These are phyloP conservation scores for Mythimna albipuncta DNA, from an alignment of 2,888 invertebrate species.

Conservation along the genomic window DNA sequence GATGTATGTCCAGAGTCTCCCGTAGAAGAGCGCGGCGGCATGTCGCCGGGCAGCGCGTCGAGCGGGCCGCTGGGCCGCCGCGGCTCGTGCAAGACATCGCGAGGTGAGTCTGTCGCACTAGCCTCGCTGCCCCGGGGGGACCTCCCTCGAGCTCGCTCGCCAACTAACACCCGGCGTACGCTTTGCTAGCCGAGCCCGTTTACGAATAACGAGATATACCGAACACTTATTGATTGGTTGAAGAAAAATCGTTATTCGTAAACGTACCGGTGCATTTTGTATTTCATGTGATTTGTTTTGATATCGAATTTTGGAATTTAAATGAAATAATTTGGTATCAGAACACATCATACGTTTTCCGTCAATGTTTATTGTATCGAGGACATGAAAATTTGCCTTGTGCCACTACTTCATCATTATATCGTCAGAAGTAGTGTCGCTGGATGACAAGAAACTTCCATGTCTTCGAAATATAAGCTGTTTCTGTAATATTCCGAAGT, in stretches of 20 bases:
- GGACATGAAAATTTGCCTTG: constrained; percentile 45
- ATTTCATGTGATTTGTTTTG: constrained; percentile 54
- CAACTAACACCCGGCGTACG: constrained; percentile 58
- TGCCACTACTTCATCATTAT: neutral
- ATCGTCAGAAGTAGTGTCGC: neutral
- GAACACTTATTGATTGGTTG: no score
- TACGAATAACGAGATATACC: constrained; percentile 43
- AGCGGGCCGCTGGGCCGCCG: constrained; percentile 94
- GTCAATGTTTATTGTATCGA: constrained; percentile 49
- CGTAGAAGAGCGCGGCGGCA: constrained; percentile 93
- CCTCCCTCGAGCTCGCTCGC: constrained; percentile 61
- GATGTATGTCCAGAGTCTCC: constrained; percentile 91
- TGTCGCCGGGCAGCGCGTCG: constrained; percentile 93
- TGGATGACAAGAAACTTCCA: constrained; percentile 19
- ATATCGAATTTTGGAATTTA: neutral
- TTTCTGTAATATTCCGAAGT: constrained; percentile 54
- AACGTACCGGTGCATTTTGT: constrained; percentile 40
- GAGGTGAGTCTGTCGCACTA: constrained; percentile 91
- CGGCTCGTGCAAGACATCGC: constrained; percentile 96
- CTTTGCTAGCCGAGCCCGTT: constrained; percentile 67
- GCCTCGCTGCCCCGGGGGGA: constrained; percentile 33
- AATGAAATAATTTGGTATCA: constrained; percentile 4
- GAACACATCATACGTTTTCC: constrained; percentile 41
- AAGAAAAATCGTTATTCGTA: constrained; percentile 29
- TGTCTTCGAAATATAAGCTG: constrained; percentile 49